Conservation (phyloP, 2,888 invertebrate genomes). For the Tyria jacobaeae region DNA sequence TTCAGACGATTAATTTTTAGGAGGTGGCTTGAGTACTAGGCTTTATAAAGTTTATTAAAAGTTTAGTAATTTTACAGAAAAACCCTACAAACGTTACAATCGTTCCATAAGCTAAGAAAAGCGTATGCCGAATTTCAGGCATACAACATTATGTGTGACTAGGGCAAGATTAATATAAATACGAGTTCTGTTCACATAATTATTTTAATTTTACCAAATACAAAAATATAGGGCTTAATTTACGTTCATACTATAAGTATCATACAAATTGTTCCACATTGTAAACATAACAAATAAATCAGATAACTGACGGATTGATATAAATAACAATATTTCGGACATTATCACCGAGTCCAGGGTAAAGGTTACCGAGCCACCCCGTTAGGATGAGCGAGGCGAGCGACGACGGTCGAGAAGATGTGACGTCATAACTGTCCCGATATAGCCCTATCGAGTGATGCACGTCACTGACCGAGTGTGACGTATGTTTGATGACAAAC, state of each 20-base stretch:
- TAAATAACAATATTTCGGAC: constrained; percentile 24
- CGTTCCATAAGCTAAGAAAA: no score
- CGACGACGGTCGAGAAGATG: constrained; percentile 49
- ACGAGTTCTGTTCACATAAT: no score
- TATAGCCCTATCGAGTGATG: constrained; percentile 43
- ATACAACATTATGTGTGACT: no score
- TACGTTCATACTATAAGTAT: no score
- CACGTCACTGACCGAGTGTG: constrained; percentile 46
- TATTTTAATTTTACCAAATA: no score
- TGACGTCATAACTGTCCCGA: constrained; percentile 66
- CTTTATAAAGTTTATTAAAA: no score
- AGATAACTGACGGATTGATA: constrained; percentile 28
- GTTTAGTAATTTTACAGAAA: no score
- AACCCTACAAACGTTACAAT: no score
- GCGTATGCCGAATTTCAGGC: background rate
- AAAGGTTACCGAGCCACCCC: constrained; percentile 22
- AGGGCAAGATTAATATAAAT: no score
- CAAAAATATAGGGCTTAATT: no score
- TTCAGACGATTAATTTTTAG: no score
- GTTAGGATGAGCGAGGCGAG: constrained; percentile 22
- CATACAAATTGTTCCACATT: constrained; percentile 9
- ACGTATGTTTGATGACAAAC: constrained; percentile 48
- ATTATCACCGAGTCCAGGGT: constrained; percentile 28
- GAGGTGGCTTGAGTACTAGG: no score
- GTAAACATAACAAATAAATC: constrained; percentile 26